Base-by-base conservation (phyloP, 2,888 invertebrate genomes). In the Cyrtodaria siliqua region DNA sequence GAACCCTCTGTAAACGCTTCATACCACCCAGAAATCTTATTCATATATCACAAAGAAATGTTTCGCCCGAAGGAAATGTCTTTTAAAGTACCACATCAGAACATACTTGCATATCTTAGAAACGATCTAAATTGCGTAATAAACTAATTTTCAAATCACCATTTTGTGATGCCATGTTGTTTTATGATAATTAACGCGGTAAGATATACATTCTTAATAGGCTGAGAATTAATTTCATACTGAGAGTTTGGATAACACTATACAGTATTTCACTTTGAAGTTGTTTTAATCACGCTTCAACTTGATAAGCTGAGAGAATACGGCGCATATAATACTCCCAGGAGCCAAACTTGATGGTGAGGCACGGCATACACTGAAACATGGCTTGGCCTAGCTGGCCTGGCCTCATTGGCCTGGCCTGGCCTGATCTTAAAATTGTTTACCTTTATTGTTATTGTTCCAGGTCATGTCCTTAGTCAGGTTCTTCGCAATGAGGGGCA, bases 211-310 rank as follows among this genome's bases (percentile, higher is more conserved):
- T n/a, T 38, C 40, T 20, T 24, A 49, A 72, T 69, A 64, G 78
- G 38, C 69, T 38, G 26, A 52, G 78, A 78, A 64, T 78, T 73
- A 78, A 68, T 72, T 53, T 62, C 72, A 33, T 26, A 64, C 78
- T 50, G 63, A 40, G 64, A 29, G 47, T 52, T 69, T 42, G 63
- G 68, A 78, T 78, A 78, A 72, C 56, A 56, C 33, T 52, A 63
- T 64, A 62, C 55, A 50, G 53, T 56, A 56, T 78, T 78, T 78
- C 64, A 53, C 67, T 73, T 78, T 78, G 78, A 78, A 68, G 72
- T 69, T 50, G 47, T n/a, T 61, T 50, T 73, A 73, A 78, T 78
- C 72, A 73, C 59, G 63, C 49, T 49, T 42, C 47, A 29, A 49
- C n/a, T 29, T 20, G 78, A 78, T 78, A 72, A 78, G 64, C 56